Conservation (phyloP, 1,140 invertebrate genomes). For the Heliothis virescens region DNA sequence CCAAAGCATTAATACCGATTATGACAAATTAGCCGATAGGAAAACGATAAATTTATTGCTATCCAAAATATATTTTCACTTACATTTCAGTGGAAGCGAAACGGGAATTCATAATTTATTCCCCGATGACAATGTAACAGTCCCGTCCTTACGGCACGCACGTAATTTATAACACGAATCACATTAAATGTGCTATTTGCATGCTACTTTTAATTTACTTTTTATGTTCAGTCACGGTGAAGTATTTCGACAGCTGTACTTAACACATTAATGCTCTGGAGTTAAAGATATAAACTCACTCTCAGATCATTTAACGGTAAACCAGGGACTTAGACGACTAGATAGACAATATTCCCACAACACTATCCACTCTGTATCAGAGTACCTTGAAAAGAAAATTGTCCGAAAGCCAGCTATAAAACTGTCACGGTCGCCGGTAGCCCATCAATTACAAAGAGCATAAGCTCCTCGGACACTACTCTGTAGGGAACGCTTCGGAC, state of each 20-base stretch:
- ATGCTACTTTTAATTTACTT: slow-evolving; percentile 17
- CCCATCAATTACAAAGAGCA: slow-evolving; percentile 46
- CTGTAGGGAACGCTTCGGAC: slow-evolving; percentile 38
- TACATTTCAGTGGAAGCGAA: slow-evolving; percentile 1
- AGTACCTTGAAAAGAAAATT: slow-evolving; percentile 35
- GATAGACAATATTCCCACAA: slow-evolving; percentile 18
- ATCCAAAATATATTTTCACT: slow-evolving; percentile 41
- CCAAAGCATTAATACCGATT: slow-evolving; percentile 34
- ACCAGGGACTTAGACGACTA: neutral
- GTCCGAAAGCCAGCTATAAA: slow-evolving; percentile 47
- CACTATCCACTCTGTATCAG: neutral
- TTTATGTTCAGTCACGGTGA: neutral
- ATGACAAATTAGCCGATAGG: slow-evolving; percentile 39
- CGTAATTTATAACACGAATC: slow-evolving; percentile 19
- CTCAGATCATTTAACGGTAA: neutral
- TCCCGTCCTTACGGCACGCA: slow-evolving; percentile 23
- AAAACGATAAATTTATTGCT: slow-evolving; percentile 43
- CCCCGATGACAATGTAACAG: slow-evolving; percentile 34
- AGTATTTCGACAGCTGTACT: neutral
- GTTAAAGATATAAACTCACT: neutral
- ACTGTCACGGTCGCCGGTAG: slow-evolving; percentile 33
- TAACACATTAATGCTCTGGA: neutral
- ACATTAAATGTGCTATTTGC: slow-evolving; percentile 26
- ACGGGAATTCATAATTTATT: slow-evolving; percentile 37
- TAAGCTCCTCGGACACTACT: slow-evolving; percentile 47